These are phyloP conservation scores for Cylloceria caligata DNA, from an alignment of 2,888 invertebrate genomes.

Conservation along the genomic window DNA sequence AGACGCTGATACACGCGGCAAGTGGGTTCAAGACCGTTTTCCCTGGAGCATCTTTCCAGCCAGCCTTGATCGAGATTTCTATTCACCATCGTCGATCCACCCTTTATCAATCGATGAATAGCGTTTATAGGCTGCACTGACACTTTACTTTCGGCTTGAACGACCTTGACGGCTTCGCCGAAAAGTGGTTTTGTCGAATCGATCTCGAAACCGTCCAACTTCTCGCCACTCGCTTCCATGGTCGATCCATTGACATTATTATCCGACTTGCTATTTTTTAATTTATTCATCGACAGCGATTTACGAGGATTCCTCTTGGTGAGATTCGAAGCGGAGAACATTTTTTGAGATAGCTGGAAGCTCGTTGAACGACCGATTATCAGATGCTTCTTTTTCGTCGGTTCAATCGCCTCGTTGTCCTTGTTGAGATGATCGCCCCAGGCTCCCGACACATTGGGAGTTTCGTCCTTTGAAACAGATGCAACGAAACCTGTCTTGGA, in stretches of 20 bases:
- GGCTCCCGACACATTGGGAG: conserved; percentile 80
- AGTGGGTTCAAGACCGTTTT: conserved; percentile 71
- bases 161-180: conserved; percentile 76
- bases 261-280: conserved; percentile 77
- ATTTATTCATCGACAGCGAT: conserved; percentile 84
- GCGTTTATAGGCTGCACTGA: conserved; percentile 77
- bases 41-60: conserved; percentile 85
- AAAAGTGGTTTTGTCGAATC: conserved; percentile 67
- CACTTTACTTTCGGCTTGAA: conserved; percentile 69
- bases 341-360: conserved; percentile 88
- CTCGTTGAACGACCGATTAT: conserved; percentile 78
- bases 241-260: conserved; percentile 25
- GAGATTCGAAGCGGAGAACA: conserved; percentile 90
- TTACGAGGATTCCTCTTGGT: conserved; percentile 92
- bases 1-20: conserved; percentile 65
- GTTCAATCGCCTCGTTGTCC: conserved; percentile 76
- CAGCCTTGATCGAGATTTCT: conserved; percentile 87
- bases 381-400: conserved; percentile 68
- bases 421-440: conserved; percentile 86
- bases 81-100: conserved; percentile 62
- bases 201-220: conserved; percentile 60
- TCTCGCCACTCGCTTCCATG: conserved; percentile 12
- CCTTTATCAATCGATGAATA: conserved; percentile 80
- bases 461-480: conserved; percentile 5
- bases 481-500: conserved; percentile 17